Evolutionary conservation across 2,113 vertebrate species (phyloP), one percentile per base, ranked within the genome.

Genomic region (Cavia aperea): DNA sequence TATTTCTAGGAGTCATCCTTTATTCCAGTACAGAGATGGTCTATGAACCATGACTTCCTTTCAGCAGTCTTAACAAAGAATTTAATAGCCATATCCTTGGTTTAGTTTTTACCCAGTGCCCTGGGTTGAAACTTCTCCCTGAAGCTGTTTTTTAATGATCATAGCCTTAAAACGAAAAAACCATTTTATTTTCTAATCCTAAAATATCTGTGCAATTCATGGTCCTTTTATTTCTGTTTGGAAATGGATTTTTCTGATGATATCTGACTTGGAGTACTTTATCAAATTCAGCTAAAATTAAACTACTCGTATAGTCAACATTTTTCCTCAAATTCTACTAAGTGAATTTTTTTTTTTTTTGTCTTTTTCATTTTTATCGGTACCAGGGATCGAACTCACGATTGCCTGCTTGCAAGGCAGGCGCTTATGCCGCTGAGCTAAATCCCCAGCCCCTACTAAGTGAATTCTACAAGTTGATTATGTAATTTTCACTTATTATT

Each of bases 161-260:
- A 65, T 6, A 73, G n/a, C 58, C 49, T 90, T 91, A 63, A 63
- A 62, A 90, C 77, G 60, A 65, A 49, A 91, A 91, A 88, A 75
- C 39, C 14, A 31, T 66, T 82, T 94, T 91, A 49, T 66, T 87
- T 94, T 91, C 78, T 5, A 54, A 43, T 90, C 65, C 66, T 94
- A 19, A 88, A 88, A 68, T 82, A 14, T 75, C 49, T 83, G 39
- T 31, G 8, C 24, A 43, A 15, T 88, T 81, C 81, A 65, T 77
- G 65, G 26, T 88, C 18, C 86, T 33, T 87, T 86, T 91, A 91
- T 66, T 82, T 82, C 60, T 88, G 13, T 68, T 58, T 88, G 49
- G 24, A 88, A 94, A 83, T 36, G 36, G 66, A 83, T 19, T 73
- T 94, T n/a, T 63, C 39, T 60, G 9, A 60, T 88, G 18, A 91